Conservation (phyloP, 35 echinoderm and acorn worm species). For the Ophioderma brevispina region DNA sequence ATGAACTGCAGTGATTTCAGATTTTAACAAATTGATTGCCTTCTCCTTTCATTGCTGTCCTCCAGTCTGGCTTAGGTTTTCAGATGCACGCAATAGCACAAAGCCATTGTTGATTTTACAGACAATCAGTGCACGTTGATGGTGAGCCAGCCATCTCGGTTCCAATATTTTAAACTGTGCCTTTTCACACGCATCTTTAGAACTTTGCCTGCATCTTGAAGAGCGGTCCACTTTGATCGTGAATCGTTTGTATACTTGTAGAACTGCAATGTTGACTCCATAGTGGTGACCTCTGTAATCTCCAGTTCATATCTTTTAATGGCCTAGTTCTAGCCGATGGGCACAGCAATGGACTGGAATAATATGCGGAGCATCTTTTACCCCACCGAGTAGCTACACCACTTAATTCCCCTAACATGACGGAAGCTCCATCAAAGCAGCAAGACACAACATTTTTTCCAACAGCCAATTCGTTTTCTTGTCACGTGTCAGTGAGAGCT, state of each 20-base stretch:
- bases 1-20: too few species aligned
- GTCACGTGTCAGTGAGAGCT: background rate
- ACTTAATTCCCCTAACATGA: background rate
- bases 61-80: too few species aligned
- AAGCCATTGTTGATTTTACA: too few species aligned
- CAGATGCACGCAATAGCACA: too few species aligned
- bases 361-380: background rate
- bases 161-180: background rate
- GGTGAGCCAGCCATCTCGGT: conserved; percentile 22
- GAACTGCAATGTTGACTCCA: background rate
- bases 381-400: background rate
- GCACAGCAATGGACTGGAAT: conserved; percentile 20
- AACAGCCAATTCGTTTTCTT: background rate
- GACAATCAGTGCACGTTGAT: too few species aligned
- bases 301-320: background rate
- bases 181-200: background rate
- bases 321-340: background rate
- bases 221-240: background rate
- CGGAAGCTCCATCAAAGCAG: conserved; percentile 21
- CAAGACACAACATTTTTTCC: conserved; percentile 1
- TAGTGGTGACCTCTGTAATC: background rate
- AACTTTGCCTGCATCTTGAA: conserved; percentile 8
- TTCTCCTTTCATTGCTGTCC: too few species aligned
- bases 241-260: conserved; percentile 9
- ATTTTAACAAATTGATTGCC: too few species aligned